Conservation (phyloP, 1,140 invertebrate genomes). For the Heliothis virescens region DNA sequence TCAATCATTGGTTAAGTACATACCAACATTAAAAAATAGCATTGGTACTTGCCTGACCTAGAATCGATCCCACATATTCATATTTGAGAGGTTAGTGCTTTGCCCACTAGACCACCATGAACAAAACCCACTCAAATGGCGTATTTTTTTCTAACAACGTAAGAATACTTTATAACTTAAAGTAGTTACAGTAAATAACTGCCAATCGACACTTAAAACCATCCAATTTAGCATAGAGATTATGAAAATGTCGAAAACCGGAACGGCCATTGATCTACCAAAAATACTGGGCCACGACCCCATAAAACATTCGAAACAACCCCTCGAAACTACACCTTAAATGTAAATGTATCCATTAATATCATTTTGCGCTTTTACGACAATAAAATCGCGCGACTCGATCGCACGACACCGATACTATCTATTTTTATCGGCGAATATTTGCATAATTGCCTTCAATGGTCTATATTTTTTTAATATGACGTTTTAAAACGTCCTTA, state of each 20-base stretch:
- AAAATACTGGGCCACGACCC: slow-evolving; percentile 5
- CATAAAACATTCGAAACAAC: slow-evolving; percentile 7
- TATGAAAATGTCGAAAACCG: slow-evolving; percentile 17
- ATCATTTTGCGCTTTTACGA: slow-evolving; percentile 72
- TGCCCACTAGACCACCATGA: too few species aligned
- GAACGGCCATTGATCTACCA: slow-evolving; percentile 22
- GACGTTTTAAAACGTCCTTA: slow-evolving; percentile 10
- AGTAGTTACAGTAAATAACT: not conserved
- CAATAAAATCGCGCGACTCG: slow-evolving; percentile 75
- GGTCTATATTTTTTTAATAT: slow-evolving; percentile 40
- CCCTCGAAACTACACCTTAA: slow-evolving; percentile 59
- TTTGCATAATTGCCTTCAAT: slow-evolving; percentile 70
- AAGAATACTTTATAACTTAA: not conserved
- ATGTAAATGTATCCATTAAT: slow-evolving; percentile 74
- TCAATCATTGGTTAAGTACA: too few species aligned
- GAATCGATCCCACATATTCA: too few species aligned
- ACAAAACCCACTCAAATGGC: not conserved
- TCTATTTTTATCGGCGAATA: slow-evolving; percentile 65
- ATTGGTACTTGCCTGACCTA: too few species aligned
- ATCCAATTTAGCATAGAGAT: slow-evolving; percentile 12
- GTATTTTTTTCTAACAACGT: not conserved
- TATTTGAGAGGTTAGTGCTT: too few species aligned
- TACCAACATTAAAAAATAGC: too few species aligned
- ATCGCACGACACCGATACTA: slow-evolving; percentile 69
- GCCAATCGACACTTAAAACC: not conserved